Percentiles rank a stretch among this genome's conserved stretches.
These are phyloP conservation scores for Xenopus laevis DNA, from an alignment of 2,113 vertebrate genomes.

Conservation along the genomic window DNA sequence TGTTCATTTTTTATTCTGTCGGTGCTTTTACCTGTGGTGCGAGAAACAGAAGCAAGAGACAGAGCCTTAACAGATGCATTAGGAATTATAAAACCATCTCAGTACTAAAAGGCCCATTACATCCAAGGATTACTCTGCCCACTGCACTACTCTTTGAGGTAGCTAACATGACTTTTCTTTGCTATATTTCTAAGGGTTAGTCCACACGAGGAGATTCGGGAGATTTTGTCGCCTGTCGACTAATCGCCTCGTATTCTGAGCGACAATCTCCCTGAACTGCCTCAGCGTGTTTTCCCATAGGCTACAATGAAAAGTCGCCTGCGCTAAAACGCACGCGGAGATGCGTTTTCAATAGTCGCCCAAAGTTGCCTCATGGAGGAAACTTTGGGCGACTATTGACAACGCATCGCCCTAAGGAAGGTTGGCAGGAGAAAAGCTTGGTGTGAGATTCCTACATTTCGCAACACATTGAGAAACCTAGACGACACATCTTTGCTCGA, in stretches of 20 bases:
- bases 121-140: constrained; percentile 37
- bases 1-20: constrained; percentile 42
- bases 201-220: too few relatives aligned
- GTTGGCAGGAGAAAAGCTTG: constrained; percentile 5
- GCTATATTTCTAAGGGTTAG: constrained; percentile 22
- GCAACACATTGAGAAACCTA: not conserved
- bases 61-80: constrained; percentile 45
- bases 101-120: constrained; percentile 43
- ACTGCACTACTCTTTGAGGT: constrained; percentile 33
- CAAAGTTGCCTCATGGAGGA: too few relatives aligned
- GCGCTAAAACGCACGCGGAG: too few relatives aligned
- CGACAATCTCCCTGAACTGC: too few relatives aligned
- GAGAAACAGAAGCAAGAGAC: constrained; percentile 37
- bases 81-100: constrained; percentile 45
- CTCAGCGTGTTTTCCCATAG: too few relatives aligned
- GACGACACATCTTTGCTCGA: not conserved
- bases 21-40: constrained; percentile 20
- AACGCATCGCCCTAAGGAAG: too few relatives aligned
- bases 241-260: too few relatives aligned
- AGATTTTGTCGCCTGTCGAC: too few relatives aligned
- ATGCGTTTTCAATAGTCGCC: too few relatives aligned
- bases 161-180: constrained; percentile 30
- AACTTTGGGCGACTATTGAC: too few relatives aligned
- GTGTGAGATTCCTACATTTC: not conserved
- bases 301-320: too few relatives aligned